A percentile compares a stretch with the other conserved stretches of the same genome.
These are phyloP conservation scores for Ia io DNA, from an alignment of 2,113 vertebrate species.

Conservation along the genomic window DNA sequence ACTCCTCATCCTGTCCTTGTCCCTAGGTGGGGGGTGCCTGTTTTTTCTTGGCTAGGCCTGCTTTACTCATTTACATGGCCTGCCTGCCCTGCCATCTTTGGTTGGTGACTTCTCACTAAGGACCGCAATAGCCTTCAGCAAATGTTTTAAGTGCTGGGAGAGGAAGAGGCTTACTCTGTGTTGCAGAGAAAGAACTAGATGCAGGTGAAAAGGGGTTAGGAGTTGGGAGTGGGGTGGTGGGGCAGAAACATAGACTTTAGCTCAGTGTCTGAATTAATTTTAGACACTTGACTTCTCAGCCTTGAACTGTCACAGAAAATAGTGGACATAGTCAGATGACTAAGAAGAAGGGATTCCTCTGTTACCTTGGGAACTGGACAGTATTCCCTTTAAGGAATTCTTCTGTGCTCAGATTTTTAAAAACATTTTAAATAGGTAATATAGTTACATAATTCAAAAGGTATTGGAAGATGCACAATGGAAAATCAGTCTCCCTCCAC, in stretches of 20 bases:
- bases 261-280: background rate
- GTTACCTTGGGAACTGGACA: background rate
- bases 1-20: background rate
- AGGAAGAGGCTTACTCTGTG: background rate
- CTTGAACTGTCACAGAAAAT: background rate
- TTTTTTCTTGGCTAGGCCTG: background rate
- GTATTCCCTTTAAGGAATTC: background rate
- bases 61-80: background rate
- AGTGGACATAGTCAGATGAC: background rate
- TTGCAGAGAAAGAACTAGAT: background rate
- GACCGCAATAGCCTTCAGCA: background rate
- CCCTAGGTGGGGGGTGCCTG: background rate
- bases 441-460: background rate
- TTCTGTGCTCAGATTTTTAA: background rate
- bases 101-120: background rate
- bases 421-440: background rate
- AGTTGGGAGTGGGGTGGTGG: too few relatives aligned
- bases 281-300: background rate
- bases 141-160: background rate
- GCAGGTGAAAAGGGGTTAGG: accelerated
- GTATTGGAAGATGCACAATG: background rate
- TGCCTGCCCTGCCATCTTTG: background rate
- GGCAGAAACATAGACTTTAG: background rate
- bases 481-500: background rate
- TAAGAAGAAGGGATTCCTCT: background rate